These are phyloP conservation scores for Geophilus truncorum DNA, from an alignment of 2,888 invertebrate genomes.

Conservation along the genomic window DNA sequence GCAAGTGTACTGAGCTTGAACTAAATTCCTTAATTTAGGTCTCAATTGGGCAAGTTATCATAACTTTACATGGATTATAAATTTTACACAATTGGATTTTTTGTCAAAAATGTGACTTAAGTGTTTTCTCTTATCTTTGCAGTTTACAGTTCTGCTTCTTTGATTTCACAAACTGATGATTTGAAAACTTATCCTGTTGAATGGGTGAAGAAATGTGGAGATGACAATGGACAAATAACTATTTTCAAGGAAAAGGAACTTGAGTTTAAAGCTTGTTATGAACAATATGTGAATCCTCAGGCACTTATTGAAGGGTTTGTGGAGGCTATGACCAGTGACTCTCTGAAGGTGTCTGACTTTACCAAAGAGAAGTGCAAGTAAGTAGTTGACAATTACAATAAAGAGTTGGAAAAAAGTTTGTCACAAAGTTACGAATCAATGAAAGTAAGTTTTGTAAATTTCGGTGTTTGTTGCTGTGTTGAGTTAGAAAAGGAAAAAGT, in stretches of 20 bases:
- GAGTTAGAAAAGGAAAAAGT: too few species aligned
- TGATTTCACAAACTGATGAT: background rate
- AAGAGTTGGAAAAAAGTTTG: too few species aligned
- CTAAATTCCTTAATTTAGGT: background rate
- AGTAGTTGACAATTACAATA: too few species aligned
- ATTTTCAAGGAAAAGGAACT: background rate
- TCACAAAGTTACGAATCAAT: too few species aligned
- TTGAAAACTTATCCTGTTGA: background rate
- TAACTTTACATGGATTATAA: too few species aligned
- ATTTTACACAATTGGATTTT: too few species aligned
- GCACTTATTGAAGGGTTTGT: background rate
- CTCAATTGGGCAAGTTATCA: background rate
- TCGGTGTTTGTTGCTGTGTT: too few species aligned
- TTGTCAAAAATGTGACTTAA: too few species aligned
- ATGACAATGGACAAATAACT: background rate
- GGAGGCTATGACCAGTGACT: background rate
- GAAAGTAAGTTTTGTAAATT: too few species aligned
- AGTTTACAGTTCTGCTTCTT: background rate
- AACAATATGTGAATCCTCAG: background rate
- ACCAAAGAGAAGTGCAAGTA: background rate
- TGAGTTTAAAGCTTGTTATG: background rate
- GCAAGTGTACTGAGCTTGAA: background rate
- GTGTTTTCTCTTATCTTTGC: background rate
- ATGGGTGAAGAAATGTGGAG: background rate
- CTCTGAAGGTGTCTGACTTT: background rate